Evolutionary conservation across 2,888 invertebrate species (phyloP).

Genomic region (Candidula unifasciata): DNA sequence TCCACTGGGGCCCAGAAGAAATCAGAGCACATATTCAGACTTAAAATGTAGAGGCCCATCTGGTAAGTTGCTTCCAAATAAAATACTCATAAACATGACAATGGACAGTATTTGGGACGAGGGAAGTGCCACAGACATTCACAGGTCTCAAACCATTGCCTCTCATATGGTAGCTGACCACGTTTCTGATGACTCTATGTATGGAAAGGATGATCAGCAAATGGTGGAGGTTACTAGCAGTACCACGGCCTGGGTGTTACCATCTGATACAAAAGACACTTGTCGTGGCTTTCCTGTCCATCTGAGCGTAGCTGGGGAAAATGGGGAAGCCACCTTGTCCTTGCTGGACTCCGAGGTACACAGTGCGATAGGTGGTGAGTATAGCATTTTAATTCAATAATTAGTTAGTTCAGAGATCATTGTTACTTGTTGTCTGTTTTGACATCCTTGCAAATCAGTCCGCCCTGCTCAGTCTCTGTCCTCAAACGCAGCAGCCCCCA

Average conservation of each 20-base stretch:
- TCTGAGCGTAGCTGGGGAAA: conserved; percentile 8
- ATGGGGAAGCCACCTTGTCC: not conserved
- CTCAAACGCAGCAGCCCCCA: no score
- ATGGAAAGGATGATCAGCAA: not conserved
- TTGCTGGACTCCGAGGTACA: conserved; percentile 11
- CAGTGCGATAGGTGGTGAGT: conserved; percentile 10
- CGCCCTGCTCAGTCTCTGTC: no score
- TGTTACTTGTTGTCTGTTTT: no score
- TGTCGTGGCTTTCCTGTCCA: conserved; percentile 17
- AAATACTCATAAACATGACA: conserved; percentile 20
- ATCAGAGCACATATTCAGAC: not conserved
- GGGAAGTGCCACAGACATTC: not conserved
- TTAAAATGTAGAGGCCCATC: not conserved
- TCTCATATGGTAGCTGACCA: not conserved
- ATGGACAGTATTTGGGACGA: conserved; percentile 29
- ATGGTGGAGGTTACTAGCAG: not conserved
- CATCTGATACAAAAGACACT: not conserved
- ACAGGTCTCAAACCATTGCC: not conserved
- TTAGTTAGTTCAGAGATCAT: no score
- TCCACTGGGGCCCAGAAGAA: not conserved
- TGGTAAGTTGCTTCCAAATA: conserved; percentile 14
- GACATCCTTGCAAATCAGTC: no score
- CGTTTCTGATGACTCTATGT: not conserved
- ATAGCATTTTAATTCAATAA: not conserved
- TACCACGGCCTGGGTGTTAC: not conserved